Percentiles rank a stretch among this genome's conserved stretches.
Evolutionary conservation across 2,797 vertebrate genomes (phyloP).

Genomic region (Stomatorhinus walkeri): DNA sequence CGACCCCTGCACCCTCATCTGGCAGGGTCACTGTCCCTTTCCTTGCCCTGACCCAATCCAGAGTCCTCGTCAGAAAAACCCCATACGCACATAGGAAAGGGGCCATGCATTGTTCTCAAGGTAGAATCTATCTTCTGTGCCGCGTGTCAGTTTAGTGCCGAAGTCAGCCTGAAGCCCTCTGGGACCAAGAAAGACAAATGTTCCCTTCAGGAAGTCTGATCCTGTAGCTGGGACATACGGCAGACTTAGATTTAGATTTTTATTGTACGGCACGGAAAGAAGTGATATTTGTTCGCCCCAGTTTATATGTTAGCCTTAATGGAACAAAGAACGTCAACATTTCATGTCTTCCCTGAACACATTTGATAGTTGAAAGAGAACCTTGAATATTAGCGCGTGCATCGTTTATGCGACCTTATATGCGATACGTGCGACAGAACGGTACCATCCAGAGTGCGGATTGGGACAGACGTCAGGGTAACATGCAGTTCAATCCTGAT

Average conservation of each 20-base stretch:
- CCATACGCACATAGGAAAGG: neutral
- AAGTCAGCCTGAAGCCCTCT: conserved; percentile 19
- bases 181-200: conserved; percentile 18
- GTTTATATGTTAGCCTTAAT: neutral
- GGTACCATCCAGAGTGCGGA: neutral
- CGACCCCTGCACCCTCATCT: conserved; percentile 2
- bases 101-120: conserved; percentile 13
- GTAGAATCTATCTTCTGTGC: conserved; percentile 20
- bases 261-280: conserved; percentile 7
- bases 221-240: conserved; percentile 11
- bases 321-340: neutral
- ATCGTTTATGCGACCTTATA: neutral
- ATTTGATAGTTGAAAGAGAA: neutral
- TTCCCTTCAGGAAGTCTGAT: conserved; percentile 19
- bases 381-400: neutral
- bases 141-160: conserved; percentile 12
- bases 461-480: neutral
- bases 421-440: neutral
- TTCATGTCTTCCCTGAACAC: neutral
- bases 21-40: conserved; percentile 8
- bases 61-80: neutral
- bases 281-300: neutral
- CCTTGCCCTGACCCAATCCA: neutral
- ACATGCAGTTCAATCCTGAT: neutral
- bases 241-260: conserved; percentile 10